Evolutionary conservation across 2,113 vertebrate species (phyloP).

Genomic region (Scomber colias): DNA sequence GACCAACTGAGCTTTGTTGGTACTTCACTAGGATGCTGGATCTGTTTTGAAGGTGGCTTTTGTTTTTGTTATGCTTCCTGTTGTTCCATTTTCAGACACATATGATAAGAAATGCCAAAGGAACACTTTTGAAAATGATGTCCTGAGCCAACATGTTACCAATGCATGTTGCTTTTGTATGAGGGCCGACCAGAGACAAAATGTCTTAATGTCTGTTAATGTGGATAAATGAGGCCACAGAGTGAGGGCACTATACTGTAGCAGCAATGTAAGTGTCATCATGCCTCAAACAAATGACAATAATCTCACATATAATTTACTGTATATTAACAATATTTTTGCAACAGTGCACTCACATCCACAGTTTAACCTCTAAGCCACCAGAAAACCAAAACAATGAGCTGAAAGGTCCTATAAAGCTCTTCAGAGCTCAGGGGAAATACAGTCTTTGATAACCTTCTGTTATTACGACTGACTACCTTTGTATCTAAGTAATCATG

Average conservation of each 20-base stretch:
- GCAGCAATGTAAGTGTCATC: neutral
- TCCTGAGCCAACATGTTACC: constrained; percentile 12
- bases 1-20: constrained; percentile 38
- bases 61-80: constrained; percentile 12
- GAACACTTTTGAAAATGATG: constrained; percentile 29
- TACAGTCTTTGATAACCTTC: too few species aligned
- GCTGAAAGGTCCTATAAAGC: too few species aligned
- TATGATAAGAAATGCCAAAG: constrained; percentile 22
- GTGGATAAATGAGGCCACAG: constrained; percentile 37
- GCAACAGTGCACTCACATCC: neutral
- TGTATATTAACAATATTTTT: neutral
- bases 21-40: constrained; percentile 21
- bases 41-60: neutral
- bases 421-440: too few species aligned
- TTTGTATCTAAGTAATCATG: too few species aligned
- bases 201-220: constrained; percentile 23
- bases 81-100: constrained; percentile 32
- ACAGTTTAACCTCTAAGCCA: too few species aligned
- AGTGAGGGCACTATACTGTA: neutral
- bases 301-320: neutral
- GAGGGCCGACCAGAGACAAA: constrained; percentile 5
- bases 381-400: too few species aligned
- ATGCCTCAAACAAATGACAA: constrained; percentile 16
- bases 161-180: constrained; percentile 1
- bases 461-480: too few species aligned